Evolutionary conservation across 2,113 vertebrate genomes (phyloP), one percentile per base, ranked within the genome.

Genomic region (Centropristis striata): DNA sequence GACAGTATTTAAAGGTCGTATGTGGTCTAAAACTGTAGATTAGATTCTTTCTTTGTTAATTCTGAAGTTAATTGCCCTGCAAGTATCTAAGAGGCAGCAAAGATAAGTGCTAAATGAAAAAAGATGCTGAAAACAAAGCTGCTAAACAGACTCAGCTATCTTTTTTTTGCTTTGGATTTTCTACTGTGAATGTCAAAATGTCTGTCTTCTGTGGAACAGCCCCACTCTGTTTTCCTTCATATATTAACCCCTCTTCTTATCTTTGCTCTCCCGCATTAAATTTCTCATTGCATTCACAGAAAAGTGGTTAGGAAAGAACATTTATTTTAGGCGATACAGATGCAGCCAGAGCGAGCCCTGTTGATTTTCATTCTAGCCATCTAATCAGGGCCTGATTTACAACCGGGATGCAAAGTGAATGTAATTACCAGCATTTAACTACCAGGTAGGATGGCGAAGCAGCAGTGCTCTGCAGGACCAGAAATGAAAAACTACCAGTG

Each of bases 341-440:
- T 80, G 58, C 53, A 81, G 72, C 55, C 1, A 16, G 57, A 75
- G 27, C 71, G 68, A 79, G 70, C 47, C 21, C 50, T 59, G 86
- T 54, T 90, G 80, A 85, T 90, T 92, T 84, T 42, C 73, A 87
- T 81, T 77, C 80, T 12, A 28, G 67, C 58, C 82, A 21, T 83
- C 69, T 86, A 85, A 89, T 90, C 80, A 47, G 67, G 49, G 41
- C 4, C 71, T 86, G 85, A 87, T 86, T 88, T 88, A 88, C 68
- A 75, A 76, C 83, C 27, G 0, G 80, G 61, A 83, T 70, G 80
- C 76, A 81, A 85, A 91, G 78, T 84, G 78, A 81, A 87, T 81
- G 82, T 83, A 90, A 91, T 90, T 83, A 87, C 59, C 37, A 77
- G 75, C 75, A 51, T 87, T 86, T 80, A 85, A 89, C 46, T 4